These are phyloP conservation scores for Synergus itoensis DNA, from an alignment of 2,888 invertebrate species.

Conservation along the genomic window DNA sequence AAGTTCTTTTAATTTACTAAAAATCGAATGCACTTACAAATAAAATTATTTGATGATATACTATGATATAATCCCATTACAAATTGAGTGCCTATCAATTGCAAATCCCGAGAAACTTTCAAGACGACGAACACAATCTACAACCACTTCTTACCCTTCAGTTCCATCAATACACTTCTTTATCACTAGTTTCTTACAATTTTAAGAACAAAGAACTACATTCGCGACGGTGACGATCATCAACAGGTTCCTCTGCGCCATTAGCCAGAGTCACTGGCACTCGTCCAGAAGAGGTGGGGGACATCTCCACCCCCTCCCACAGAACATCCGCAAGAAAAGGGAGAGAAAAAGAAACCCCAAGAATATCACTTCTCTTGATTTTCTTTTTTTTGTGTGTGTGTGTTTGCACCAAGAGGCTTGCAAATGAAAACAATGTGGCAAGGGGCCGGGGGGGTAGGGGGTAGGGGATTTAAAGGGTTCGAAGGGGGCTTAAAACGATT, in stretches of 20 bases:
- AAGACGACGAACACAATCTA: neutral
- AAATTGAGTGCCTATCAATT: neutral
- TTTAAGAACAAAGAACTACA: slow-evolving; percentile 53
- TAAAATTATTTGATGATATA: no score
- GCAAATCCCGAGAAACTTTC: neutral
- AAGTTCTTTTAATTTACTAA: no score
- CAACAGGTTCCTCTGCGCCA: slow-evolving; percentile 66
- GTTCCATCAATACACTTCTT: slow-evolving; percentile 6
- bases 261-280: slow-evolving; percentile 68
- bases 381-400: neutral
- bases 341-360: slow-evolving; percentile 4
- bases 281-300: slow-evolving; percentile 61
- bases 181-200: slow-evolving; percentile 21
- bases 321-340: slow-evolving; percentile 37
- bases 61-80: no score
- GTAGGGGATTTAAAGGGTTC: neutral
- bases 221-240: slow-evolving; percentile 63
- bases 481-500: neutral
- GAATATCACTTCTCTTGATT: neutral
- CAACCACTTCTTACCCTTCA: neutral
- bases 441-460: neutral
- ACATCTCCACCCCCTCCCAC: neutral
- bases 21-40: no score
- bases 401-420: neutral
- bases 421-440: neutral